phyloP scores from a whole-genome alignment of 2,113 vertebrate species.

The Caranx melampygus region DNA sequence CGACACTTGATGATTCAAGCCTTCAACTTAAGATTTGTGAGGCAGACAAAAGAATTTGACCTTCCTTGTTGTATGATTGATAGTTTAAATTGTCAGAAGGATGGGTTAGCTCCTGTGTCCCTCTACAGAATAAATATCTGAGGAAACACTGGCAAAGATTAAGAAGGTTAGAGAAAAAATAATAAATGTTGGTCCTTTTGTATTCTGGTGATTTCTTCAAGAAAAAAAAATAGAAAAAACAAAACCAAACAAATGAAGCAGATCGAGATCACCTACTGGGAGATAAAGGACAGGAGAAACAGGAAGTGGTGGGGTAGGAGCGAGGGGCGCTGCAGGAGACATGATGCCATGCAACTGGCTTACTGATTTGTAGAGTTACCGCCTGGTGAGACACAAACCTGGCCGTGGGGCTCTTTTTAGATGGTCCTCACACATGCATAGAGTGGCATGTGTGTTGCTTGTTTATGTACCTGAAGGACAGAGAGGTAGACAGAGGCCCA shows the following conservation, averaged over 20 bases:
- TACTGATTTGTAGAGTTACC: conserved; percentile 46
- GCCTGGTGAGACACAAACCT: conserved; percentile 68
- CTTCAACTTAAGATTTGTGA: conserved; percentile 27
- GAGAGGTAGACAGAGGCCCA: neutral
- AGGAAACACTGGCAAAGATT: conserved; percentile 22
- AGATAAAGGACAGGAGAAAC: conserved; percentile 69
- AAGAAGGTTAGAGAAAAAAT: neutral
- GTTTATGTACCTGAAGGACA: conserved; percentile 13
- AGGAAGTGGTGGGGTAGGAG: conserved; percentile 25
- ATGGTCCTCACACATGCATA: conserved; percentile 15
- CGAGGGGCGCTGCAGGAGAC: conserved; percentile 55
- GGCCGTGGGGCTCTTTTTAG: conserved; percentile 40
- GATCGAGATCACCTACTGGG: conserved; percentile 55
- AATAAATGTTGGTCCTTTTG: conserved; percentile 1
- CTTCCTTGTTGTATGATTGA: conserved; percentile 30
- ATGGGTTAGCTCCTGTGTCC: conserved; percentile 25
- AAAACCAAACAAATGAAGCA: conserved; percentile 48
- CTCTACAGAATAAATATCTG: conserved; percentile 6
- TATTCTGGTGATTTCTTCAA: neutral
- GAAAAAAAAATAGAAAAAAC: neutral
- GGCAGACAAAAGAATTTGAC: conserved; percentile 8
- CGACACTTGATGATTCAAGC: conserved; percentile 24
- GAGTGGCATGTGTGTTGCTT: neutral
- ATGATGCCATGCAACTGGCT: conserved; percentile 54
- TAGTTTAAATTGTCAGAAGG: conserved; percentile 39